Evolutionary conservation across 2,888 invertebrate genomes (phyloP).

Genomic region (Colletes collaris): DNA sequence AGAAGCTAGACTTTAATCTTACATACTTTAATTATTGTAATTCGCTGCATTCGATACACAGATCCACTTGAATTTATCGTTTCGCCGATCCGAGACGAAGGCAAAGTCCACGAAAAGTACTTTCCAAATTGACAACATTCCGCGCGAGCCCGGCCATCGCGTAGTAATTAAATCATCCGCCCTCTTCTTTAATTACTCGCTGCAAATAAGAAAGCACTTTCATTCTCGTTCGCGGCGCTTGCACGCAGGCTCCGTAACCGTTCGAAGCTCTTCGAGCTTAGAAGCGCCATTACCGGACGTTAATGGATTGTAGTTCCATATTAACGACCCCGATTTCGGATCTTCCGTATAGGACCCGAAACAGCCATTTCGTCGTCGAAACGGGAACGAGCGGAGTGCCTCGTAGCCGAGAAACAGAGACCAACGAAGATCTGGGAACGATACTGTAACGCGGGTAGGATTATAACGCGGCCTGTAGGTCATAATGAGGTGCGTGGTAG

Average conservation of each 20-base stretch:
- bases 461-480: constrained; percentile 76
- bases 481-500: constrained; percentile 79
- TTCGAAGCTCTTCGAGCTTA: constrained; percentile 56
- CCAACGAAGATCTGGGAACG: constrained; percentile 72
- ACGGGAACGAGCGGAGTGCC: constrained; percentile 35
- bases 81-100: not conserved
- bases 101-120: no score
- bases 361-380: constrained; percentile 57
- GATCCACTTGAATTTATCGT: not conserved
- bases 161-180: no score
- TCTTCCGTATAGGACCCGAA: constrained; percentile 67
- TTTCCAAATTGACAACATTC: no score
- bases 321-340: constrained; percentile 69
- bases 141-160: no score
- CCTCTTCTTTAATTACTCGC: no score
- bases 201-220: constrained; percentile 18
- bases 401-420: constrained; percentile 23
- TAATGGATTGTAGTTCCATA: constrained; percentile 75
- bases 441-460: constrained; percentile 76
- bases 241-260: constrained; percentile 27
- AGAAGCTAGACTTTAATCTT: no score
- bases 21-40: no score
- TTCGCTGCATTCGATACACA: not conserved
- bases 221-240: constrained; percentile 5
- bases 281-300: constrained; percentile 70